Conservation (phyloP, 2,113 vertebrate species). For the Onychostruthus taczanowskii region DNA sequence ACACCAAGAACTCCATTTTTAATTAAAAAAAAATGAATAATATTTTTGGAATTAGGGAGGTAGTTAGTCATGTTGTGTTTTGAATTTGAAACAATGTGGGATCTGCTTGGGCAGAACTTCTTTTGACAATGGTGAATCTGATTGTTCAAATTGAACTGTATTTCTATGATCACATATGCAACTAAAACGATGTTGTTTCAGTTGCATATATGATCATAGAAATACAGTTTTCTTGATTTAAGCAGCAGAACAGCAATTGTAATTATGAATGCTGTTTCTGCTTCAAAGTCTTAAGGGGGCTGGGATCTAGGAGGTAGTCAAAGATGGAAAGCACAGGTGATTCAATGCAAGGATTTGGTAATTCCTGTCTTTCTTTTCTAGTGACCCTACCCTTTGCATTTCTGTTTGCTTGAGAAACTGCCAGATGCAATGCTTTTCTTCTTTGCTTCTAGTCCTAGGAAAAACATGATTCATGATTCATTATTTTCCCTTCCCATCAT, state of each 20-base stretch:
- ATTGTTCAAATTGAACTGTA: too few relatives aligned
- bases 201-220: background rate
- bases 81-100: background rate
- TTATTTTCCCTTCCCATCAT: background rate
- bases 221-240: background rate
- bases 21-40: too few relatives aligned
- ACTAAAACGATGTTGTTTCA: background rate
- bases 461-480: background rate
- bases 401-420: background rate
- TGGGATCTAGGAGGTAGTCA: background rate
- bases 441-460: background rate
- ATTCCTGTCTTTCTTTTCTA: background rate
- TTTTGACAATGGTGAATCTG: background rate
- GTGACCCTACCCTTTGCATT: background rate
- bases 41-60: background rate
- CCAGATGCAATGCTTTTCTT: background rate
- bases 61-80: background rate
- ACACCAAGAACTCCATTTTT: rapidly evolving
- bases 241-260: background rate
- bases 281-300: background rate
- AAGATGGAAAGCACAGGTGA: background rate
- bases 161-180: too few relatives aligned
- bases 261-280: background rate
- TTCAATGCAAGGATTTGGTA: background rate
- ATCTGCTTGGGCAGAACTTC: background rate